Evolutionary conservation across 2,797 vertebrate species (phyloP).

Genomic region (Hylomyscus alleni): DNA sequence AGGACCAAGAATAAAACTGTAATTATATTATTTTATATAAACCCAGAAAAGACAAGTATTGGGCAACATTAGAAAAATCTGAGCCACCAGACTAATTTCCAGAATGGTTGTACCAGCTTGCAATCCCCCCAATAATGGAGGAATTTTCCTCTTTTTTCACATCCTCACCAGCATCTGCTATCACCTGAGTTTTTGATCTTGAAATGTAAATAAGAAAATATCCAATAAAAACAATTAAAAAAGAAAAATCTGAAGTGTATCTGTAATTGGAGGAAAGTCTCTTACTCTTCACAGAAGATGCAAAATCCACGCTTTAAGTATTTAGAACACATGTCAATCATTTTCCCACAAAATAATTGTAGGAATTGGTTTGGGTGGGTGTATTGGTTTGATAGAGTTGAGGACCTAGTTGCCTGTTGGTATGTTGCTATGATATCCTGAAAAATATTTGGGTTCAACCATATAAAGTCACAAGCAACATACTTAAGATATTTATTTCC

Average conservation of each 20-base stretch:
- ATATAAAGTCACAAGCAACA: background rate
- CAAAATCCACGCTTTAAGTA: background rate
- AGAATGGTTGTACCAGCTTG: no score
- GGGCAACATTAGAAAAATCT: background rate
- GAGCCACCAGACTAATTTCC: no score
- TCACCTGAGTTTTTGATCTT: no score
- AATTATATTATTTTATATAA: constrained; percentile 11
- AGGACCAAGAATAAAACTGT: background rate
- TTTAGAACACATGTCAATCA: background rate
- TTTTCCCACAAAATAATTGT: background rate
- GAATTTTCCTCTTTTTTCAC: no score
- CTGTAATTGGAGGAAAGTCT: background rate
- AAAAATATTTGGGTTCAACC: background rate
- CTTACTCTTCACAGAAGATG: background rate
- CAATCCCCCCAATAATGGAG: no score
- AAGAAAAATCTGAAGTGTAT: background rate
- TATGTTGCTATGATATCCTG: background rate
- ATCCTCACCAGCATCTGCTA: no score
- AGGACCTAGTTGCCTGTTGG: background rate
- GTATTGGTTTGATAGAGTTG: background rate
- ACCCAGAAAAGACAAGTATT: background rate
- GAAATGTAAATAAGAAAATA: no score
- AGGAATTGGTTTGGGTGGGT: background rate
- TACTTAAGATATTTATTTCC: background rate
- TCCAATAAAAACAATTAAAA: no score